Base-by-base conservation (phyloP, 2,797 vertebrate species). In the Bryconaethiops microstoma region DNA sequence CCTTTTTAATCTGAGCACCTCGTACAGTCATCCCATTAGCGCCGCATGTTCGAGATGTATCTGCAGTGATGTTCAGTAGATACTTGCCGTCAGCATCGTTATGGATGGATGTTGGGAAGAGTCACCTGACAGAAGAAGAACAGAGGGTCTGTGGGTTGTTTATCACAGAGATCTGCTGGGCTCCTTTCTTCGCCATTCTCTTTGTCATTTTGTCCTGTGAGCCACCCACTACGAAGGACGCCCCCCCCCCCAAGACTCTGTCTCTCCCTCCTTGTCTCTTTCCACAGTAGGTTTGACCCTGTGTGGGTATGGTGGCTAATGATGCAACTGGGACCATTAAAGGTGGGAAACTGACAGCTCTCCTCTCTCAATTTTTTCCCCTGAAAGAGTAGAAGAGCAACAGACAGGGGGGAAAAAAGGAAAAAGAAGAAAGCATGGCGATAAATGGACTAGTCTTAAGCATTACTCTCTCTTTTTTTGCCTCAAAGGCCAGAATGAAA, bases 401-500 rank as follows among this genome's bases (percentile, higher is more conserved):
- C 89, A 64, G 62, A 64, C 25, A 39, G 29, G 25, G 14, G 14
- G 62, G 62, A 88, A 88, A 86, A 84, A 78, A 85, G 91, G 90
- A 91, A 88, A 83, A 91, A 90, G 91, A 92, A 91, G 90, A 92
- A 90, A 91, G 88, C 80, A 54, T 60, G 77, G 76, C 83, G 59
- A 90, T 93, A 93, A 95, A 96, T 94, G 89, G 88, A 93, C 89
- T 90, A 83, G 82, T 92, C 91, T 94, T 87, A 91, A 90, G 89
- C 86, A 89, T 92, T 62, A 17, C 88, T 62, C 92, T 94, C 68
- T 77, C 23, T 63, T 81, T 75, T 67, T 82, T 79, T 70, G 42
- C 71, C 79, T 86, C 77, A 82, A 84, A 84, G 82, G 75, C 76
- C 63, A 82, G 71, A 83, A 68, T 54, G 42, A 82, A 83, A 81